Conservation (phyloP, 2,797 vertebrate genomes). For the Notolepis coatsorum region DNA sequence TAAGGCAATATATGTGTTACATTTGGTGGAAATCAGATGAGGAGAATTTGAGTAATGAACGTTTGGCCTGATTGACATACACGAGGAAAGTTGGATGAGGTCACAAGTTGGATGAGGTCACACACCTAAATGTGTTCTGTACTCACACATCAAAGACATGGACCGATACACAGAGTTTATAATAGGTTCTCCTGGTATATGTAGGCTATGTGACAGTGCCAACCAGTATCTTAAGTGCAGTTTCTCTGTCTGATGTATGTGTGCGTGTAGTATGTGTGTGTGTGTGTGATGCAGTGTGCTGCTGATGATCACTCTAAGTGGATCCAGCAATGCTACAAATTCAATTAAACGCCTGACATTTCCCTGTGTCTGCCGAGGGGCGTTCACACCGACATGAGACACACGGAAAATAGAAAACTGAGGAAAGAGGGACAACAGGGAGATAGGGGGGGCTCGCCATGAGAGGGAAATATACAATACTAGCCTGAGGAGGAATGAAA, state of each 20-base stretch:
- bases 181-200: neutral
- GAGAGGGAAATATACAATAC: neutral
- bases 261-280: constrained; percentile 13
- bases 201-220: neutral
- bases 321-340: constrained; percentile 52
- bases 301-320: constrained; percentile 39
- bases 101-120: no score
- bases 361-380: constrained; percentile 23
- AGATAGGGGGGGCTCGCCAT: neutral
- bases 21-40: no score
- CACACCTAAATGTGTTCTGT: neutral
- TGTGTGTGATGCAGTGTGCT: constrained; percentile 21
- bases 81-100: no score
- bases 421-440: neutral
- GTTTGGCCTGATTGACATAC: no score
- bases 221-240: neutral
- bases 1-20: no score
- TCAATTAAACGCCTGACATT: constrained; percentile 61
- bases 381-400: constrained; percentile 5
- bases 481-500: neutral
- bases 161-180: neutral
- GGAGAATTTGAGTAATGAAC: no score
- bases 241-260: neutral
- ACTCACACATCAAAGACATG: constrained; percentile 5
- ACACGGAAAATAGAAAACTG: constrained; percentile 1